Percentiles rank a stretch among this genome's conserved stretches.
phyloP scores from a whole-genome alignment of 2,113 vertebrate species.

The Campylomormyrus numenius region DNA sequence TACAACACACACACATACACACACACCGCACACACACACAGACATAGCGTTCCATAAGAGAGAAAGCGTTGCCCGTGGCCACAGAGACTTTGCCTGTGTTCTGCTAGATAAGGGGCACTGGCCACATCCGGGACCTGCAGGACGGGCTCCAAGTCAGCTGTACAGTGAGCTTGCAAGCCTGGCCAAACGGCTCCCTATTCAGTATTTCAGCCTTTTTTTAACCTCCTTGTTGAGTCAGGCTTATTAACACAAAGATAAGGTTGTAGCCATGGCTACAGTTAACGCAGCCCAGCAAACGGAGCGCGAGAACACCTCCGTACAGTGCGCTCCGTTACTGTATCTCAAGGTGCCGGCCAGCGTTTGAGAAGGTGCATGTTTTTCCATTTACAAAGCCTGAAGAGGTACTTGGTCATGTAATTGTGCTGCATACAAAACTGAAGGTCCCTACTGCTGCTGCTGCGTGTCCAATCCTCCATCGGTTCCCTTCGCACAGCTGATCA shows the following conservation, averaged over 20 bases:
- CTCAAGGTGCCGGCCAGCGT: not conserved
- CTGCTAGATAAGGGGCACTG: conserved; percentile 59
- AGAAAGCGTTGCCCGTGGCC: conserved; percentile 55
- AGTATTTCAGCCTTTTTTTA: not conserved
- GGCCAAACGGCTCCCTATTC: not conserved
- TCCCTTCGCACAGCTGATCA: not conserved
- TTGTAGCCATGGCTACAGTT: not conserved
- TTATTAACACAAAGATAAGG: not conserved
- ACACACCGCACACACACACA: not conserved
- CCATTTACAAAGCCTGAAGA: not conserved
- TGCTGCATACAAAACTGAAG: not conserved
- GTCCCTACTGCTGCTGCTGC: not conserved
- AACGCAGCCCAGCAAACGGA: not conserved
- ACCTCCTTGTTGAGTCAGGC: not conserved
- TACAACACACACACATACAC: conserved; percentile 18
- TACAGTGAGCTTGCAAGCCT: not conserved
- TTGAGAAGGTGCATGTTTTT: not conserved
- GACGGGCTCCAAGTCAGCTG: not conserved
- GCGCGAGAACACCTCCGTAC: not conserved
- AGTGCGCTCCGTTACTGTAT: not conserved
- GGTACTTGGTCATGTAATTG: not conserved
- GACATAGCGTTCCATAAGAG: conserved; percentile 29
- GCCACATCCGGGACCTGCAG: conserved; percentile 54
- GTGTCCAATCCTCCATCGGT: not conserved
- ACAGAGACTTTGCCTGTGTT: conserved; percentile 58